Conservation (phyloP, 35 echinoderm and acorn worm genomes). For the Hemicentrotus pulcherrimus region DNA sequence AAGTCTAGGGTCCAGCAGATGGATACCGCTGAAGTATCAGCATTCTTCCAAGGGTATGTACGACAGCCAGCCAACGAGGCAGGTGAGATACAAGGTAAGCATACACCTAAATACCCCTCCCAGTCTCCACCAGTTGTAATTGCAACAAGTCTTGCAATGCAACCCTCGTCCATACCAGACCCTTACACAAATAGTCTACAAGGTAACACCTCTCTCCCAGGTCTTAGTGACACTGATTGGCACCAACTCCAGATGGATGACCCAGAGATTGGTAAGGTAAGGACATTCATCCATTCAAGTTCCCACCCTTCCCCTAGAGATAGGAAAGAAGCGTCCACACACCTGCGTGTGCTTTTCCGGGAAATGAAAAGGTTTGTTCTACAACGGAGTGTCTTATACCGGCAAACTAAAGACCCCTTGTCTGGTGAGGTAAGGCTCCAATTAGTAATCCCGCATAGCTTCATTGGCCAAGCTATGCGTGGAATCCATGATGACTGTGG, state of each 20-base stretch:
- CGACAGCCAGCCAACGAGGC: too few relatives aligned
- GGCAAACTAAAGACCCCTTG: neutral
- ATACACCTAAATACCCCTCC: too few relatives aligned
- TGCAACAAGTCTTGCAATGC: neutral
- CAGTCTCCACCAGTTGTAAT: too few relatives aligned
- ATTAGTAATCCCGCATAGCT: neutral
- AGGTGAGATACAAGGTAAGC: too few relatives aligned
- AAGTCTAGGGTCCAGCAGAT: too few relatives aligned
- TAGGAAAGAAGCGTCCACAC: neutral
- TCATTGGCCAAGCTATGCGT: neutral
- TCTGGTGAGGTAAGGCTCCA: neutral
- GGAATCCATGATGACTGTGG: constrained; percentile 64
- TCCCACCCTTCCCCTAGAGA: constrained; percentile 13
- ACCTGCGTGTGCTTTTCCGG: constrained; percentile 9
- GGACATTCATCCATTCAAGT: neutral
- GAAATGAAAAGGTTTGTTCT: constrained; percentile 62
- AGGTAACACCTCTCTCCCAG: constrained; percentile 33
- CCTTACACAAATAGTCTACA: neutral
- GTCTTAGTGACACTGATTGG: constrained; percentile 13
- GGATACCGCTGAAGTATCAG: too few relatives aligned
- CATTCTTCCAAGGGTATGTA: too few relatives aligned
- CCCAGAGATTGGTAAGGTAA: constrained; percentile 1
- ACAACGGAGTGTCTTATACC: constrained; percentile 44
- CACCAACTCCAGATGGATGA: constrained; percentile 23
- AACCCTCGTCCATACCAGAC: neutral